A percentile compares a stretch with the other conserved stretches of the same genome.
Evolutionary conservation across 1,140 invertebrate genomes (phyloP).

Genomic region (Bombyx mori): ASM3026992v2 NC_085116.1:11150501-11151000

Average conservation of each 20-base stretch:
- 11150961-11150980: too few species aligned
- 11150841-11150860: too few species aligned
- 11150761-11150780: too few species aligned
- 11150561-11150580: slow-evolving; percentile 46
- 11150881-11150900: too few species aligned
- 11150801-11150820: too few species aligned
- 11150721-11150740: slow-evolving; percentile 32
- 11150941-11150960: not conserved
- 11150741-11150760: slow-evolving; percentile 5
- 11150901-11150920: too few species aligned
- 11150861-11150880: too few species aligned
- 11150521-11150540: slow-evolving; percentile 53
- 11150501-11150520: slow-evolving; percentile 58
- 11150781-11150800: too few species aligned
- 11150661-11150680: slow-evolving; percentile 47
- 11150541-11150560: slow-evolving; percentile 53
- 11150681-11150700: slow-evolving; percentile 44
- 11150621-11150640: slow-evolving; percentile 54
- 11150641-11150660: slow-evolving; percentile 63
- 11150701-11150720: slow-evolving; percentile 31
- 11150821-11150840: too few species aligned
- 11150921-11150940: not conserved
- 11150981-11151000: too few species aligned
- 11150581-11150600: slow-evolving; percentile 54
- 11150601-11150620: slow-evolving; percentile 58